Evolutionary conservation across 2,113 vertebrate genomes (phyloP), one percentile per base, ranked within the genome.

Genomic region (Naja naja): DNA sequence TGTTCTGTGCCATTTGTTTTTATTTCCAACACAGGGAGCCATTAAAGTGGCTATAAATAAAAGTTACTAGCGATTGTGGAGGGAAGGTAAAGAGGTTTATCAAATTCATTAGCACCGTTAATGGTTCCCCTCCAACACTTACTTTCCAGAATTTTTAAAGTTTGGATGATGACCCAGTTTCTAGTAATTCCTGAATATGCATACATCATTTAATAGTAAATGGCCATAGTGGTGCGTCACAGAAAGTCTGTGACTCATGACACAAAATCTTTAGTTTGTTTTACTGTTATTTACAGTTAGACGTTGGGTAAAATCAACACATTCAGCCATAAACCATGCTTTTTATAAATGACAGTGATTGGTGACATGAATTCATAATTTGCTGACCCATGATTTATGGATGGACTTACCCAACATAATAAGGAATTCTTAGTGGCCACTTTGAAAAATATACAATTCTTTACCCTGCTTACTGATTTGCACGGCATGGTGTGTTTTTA

Each of bases 1-100:
- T 89, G n/a, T 43, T 92, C 11, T 85, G 45, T 85, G 8, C 93
- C 88, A 92, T 93, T 94, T 94, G n/a, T 94, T 95, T 94, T 92
- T 81, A 74, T 89, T 52, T 64, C 93, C 23, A 22, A 27, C 88
- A 94, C 87, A 58, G 43, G 91, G 85, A 92, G 14, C 45, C 6
- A 91, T 92, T 94, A 91, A 91, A 88, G 39, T 85, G 88, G 89
- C 56, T 0, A 34, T 55, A 91, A 95, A 95, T 45, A 85, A 93
- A 92, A 90, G 91, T 87, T 55, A 85, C 8, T 90, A 43, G 85
- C n/a, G 54, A 54, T 87, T 43, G 90, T 86, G 18, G 53, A 45
- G 9, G 56, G 7, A 34, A 27, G 43, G 58, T 90, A 6, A 53
- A 93, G 55, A 64, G 55, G 47, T 64, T 64, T 89, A 47, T 89